phyloP scores from a whole-genome alignment of 2,888 invertebrate species.

The Ornithoptera priamus region DNA sequence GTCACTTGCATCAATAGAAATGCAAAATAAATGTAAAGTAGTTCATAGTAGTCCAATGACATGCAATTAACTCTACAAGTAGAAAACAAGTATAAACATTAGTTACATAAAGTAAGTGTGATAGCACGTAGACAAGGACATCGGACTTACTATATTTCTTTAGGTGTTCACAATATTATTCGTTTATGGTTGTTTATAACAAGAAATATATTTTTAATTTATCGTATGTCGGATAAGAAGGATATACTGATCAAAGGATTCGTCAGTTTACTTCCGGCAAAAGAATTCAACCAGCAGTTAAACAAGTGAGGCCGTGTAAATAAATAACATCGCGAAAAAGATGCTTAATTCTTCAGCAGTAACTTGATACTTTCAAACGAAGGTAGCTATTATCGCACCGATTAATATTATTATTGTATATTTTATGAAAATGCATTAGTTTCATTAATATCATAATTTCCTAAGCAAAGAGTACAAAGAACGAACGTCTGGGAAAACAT shows the following conservation, averaged over 20 bases:
- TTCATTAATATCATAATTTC: too few species aligned
- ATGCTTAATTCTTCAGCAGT: too few species aligned
- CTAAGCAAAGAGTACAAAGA: not conserved
- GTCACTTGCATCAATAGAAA: conserved; percentile 19
- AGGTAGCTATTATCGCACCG: too few species aligned
- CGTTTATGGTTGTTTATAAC: not conserved
- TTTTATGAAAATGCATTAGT: too few species aligned
- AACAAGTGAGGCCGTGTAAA: not conserved
- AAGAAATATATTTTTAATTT: not conserved
- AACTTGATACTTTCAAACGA: too few species aligned
- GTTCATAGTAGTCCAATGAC: conserved; percentile 15
- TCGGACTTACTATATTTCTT: not conserved
- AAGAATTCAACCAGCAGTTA: not conserved
- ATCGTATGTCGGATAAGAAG: too few species aligned
- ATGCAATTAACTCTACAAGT: conserved; percentile 7
- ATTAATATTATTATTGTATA: too few species aligned
- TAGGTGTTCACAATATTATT: not conserved
- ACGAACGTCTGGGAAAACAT: not conserved
- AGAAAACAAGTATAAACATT: not conserved
- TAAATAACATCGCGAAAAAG: not conserved
- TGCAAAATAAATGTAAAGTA: conserved; percentile 21
- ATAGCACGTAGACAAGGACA: not conserved
- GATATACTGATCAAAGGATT: too few species aligned
- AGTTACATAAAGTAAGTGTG: not conserved
- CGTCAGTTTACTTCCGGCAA: not conserved